phyloP scores from a whole-genome alignment of 2,113 vertebrate species.

The Notarius quadriscutis region DNA sequence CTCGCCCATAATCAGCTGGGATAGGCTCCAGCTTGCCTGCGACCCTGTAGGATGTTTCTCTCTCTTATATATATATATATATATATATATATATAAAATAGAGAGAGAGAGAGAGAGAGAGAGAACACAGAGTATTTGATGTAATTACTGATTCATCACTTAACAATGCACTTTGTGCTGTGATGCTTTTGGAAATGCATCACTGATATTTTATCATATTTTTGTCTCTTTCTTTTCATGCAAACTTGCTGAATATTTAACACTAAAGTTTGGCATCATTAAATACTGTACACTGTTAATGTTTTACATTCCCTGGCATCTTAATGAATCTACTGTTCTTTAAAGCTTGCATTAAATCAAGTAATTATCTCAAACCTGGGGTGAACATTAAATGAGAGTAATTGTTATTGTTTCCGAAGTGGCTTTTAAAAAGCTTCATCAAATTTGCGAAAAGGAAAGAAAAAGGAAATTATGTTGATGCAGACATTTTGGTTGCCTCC shows the following conservation, averaged over 20 bases:
- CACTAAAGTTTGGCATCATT: conserved; percentile 3
- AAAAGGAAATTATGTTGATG: not conserved
- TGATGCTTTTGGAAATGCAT: conserved; percentile 5
- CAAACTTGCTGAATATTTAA: not conserved
- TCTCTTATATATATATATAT: no score
- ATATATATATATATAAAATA: no score
- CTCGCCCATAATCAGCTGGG: no score
- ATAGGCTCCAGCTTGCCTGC: no score
- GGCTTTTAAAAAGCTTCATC: conserved; percentile 20
- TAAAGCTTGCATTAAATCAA: not conserved
- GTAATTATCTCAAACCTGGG: conserved; percentile 3
- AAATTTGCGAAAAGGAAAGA: conserved; percentile 7
- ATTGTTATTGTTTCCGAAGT: conserved; percentile 2
- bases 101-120: no score
- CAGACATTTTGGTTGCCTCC: conserved; percentile 17
- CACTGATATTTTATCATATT: not conserved
- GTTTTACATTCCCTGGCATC: not conserved
- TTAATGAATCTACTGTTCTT: conserved; percentile 6
- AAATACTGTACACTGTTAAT: not conserved
- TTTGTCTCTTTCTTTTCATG: not conserved
- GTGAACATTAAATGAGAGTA: conserved; percentile 23
- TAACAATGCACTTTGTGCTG: not conserved
- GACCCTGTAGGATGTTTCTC: no score
- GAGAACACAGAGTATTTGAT: not conserved
- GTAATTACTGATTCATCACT: not conserved